Percentiles rank a stretch among this genome's conserved stretches.
Conservation (phyloP, 1,140 invertebrate species). For the Magallana gigas region DNA sequence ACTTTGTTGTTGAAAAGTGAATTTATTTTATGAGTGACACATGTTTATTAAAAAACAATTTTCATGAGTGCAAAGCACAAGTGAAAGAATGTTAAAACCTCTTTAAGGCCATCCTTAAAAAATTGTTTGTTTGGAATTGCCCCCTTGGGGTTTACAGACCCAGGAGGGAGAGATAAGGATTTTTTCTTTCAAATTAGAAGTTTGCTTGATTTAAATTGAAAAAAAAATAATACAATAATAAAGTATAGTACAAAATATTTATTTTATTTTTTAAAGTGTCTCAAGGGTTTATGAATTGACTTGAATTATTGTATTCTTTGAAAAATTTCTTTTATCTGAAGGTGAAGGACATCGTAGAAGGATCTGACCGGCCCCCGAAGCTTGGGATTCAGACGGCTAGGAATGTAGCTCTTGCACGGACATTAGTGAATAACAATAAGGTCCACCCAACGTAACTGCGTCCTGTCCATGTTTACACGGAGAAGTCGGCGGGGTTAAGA, state of each 20-base stretch:
- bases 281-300: not conserved
- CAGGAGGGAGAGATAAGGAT: no score
- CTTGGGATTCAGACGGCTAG: constrained; percentile 64
- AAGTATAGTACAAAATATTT: not conserved
- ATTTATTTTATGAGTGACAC: no score
- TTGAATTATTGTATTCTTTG: not conserved
- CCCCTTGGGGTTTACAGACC: no score
- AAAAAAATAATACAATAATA: no score
- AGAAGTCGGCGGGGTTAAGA: not conserved
- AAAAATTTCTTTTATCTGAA: constrained; percentile 34
- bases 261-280: not conserved
- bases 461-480: not conserved
- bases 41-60: no score
- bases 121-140: no score
- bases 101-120: no score
- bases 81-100: no score
- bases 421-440: constrained; percentile 45
- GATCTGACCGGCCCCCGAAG: constrained; percentile 59
- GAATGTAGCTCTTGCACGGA: constrained; percentile 59
- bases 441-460: constrained; percentile 5
- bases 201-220: no score
- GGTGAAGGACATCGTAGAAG: constrained; percentile 63
- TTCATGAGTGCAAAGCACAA: no score
- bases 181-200: no score
- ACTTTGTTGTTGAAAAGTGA: no score